These are phyloP conservation scores for Oreochromis aureus DNA, from an alignment of 2,113 vertebrate genomes.

Conservation along the genomic window DNA sequence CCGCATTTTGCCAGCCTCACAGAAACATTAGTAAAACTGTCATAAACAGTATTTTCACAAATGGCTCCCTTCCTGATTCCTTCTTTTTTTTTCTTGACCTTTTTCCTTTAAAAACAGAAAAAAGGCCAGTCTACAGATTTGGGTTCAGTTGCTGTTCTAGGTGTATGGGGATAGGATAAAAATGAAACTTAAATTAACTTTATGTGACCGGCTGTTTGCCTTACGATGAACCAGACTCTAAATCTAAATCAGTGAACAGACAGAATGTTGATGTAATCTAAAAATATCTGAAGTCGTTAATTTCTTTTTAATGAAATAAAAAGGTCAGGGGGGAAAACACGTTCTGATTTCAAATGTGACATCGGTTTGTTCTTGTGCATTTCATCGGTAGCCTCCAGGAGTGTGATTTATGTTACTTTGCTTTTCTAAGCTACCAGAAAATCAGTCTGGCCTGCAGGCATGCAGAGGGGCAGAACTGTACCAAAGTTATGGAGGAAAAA, in stretches of 20 bases:
- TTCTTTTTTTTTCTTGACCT: neutral
- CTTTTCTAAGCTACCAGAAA: neutral
- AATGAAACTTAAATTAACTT: neutral
- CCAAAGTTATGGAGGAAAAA: slow-evolving; percentile 10
- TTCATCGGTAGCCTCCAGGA: neutral
- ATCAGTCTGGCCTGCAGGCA: neutral
- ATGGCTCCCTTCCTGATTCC: neutral
- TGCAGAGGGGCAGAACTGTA: slow-evolving; percentile 1
- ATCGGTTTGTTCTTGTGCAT: neutral
- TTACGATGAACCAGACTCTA: neutral
- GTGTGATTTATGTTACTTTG: neutral
- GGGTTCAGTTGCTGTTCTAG: neutral
- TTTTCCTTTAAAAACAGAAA: neutral
- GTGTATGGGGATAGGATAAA: neutral
- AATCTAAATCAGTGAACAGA: neutral
- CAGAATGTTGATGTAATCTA: neutral
- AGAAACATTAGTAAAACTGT: neutral
- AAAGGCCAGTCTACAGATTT: neutral
- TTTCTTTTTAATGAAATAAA: neutral
- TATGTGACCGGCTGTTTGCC: neutral
- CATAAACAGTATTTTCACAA: neutral
- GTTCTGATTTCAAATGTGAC: neutral
- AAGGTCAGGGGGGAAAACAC: neutral
- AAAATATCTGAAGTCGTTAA: neutral
- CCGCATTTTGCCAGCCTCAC: neutral